Percentiles rank a stretch among this genome's conserved stretches.
Conservation (phyloP, 2,113 vertebrate species). For the Puntigrus tetrazona region DNA sequence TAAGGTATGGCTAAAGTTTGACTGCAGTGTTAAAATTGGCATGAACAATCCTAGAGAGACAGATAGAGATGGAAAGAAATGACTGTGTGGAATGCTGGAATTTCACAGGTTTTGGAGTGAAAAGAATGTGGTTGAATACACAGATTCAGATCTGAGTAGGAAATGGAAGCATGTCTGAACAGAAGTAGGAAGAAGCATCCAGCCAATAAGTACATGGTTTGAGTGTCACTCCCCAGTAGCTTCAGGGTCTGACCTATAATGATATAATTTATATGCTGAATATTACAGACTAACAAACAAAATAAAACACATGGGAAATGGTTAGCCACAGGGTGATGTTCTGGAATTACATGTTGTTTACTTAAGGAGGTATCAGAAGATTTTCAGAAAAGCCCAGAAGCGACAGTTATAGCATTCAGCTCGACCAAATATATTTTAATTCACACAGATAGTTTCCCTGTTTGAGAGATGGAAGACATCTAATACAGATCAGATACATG, state of each 20-base stretch:
- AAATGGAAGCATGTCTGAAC: conserved; percentile 75
- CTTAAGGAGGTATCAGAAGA: conserved; percentile 34
- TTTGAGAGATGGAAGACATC: not conserved
- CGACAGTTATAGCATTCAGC: not conserved
- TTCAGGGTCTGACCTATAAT: conserved; percentile 64
- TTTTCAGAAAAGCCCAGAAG: conserved; percentile 52
- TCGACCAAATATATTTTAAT: conserved; percentile 49
- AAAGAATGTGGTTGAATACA: conserved; percentile 66
- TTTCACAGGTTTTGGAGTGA: conserved; percentile 56
- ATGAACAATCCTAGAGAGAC: not conserved
- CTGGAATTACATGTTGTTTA: conserved; percentile 50
- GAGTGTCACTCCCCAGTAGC: conserved; percentile 55
- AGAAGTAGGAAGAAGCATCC: conserved; percentile 63
- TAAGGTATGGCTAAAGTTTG: not conserved
- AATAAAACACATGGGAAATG: conserved; percentile 51
- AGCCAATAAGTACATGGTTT: conserved; percentile 57
- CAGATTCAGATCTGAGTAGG: conserved; percentile 64
- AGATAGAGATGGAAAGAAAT: conserved; percentile 21
- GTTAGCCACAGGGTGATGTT: conserved; percentile 62
- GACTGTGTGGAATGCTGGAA: conserved; percentile 71
- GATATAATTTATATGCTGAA: conserved; percentile 58
- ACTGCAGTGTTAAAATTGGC: not conserved
- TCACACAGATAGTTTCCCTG: conserved; percentile 10
- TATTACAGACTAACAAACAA: conserved; percentile 54
- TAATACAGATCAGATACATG: not conserved